Base-by-base conservation (phyloP, 2,797 vertebrate species). In the Hybognathus amarus region DNA sequence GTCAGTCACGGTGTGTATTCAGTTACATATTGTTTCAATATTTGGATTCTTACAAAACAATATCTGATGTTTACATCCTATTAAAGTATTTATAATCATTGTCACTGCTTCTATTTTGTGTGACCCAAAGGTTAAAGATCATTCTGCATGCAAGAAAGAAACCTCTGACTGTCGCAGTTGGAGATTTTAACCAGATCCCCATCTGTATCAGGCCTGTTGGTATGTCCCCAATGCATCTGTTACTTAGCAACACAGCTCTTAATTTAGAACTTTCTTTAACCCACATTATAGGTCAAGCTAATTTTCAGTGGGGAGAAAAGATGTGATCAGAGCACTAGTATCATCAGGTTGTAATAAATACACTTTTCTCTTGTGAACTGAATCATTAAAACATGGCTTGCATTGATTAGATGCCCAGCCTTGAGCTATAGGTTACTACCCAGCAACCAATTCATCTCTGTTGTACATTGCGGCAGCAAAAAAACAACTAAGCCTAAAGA, bases 211-310 rank as follows among this genome's bases (percentile, higher is more conserved):
- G 79, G 38, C 75, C 61, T 83, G 77, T 85, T 85, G 80, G 68
- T 71, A 76, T 85, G 81, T 82, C 67, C 84, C 86, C 83, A 40
- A 67, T 77, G 85, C 38, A 79, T 78, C 87, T 2, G 93, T 95
- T 91, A 86, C 94, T 92, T 92, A 94, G 94, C 94, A 95, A 95
- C 94, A 89, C 85, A 87, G 63, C 85, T 91, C 90, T 93, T 90
- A 90, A 93, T 94, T 92, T 94, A 93, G 91, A 92, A 86, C 83
- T 82, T 90, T 88, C 85, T 85, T 87, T 87, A 86, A 88, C 89
- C 91, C 90, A 85, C 87, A 67, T 88, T 71, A 61, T 89, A 88
- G 91, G 92, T 93, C 92, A 90, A 76, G 85, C 86, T 88, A 86
- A 80, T 59, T 88, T 86, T 86, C 91, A 90, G 83, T 79, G 80